Conservation (phyloP, 64 coral and sea anemone genomes). For the Anthopleura sola region DNA sequence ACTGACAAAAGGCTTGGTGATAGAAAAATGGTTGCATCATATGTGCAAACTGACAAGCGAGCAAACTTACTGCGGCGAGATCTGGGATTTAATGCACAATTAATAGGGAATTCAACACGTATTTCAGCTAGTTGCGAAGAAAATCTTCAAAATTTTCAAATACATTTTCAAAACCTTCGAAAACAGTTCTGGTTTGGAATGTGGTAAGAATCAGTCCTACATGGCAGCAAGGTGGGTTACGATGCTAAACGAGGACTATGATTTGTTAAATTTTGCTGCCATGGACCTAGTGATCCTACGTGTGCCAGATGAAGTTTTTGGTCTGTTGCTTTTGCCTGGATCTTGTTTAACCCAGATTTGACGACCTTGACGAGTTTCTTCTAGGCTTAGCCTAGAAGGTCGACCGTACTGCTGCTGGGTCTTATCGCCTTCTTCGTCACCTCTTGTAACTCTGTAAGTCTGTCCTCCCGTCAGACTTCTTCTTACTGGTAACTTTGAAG, state of each 20-base stretch:
- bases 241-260: not conserved
- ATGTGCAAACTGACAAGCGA: too few species aligned
- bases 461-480: not conserved
- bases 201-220: too few species aligned
- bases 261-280: constrained; percentile 10
- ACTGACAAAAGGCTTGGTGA: too few species aligned
- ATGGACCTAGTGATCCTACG: not conserved
- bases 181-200: too few species aligned
- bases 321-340: not conserved
- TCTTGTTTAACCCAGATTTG: not conserved
- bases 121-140: too few species aligned
- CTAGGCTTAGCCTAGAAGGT: not conserved
- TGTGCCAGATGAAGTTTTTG: not conserved
- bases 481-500: constrained; percentile 10
- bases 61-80: too few species aligned
- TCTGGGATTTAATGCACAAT: too few species aligned
- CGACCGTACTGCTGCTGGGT: not conserved
- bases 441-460: constrained; percentile 7
- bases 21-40: too few species aligned
- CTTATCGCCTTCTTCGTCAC: not conserved
- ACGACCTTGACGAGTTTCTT: not conserved
- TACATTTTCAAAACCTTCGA: too few species aligned
- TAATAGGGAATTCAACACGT: too few species aligned
- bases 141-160: too few species aligned
- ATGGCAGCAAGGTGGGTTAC: too few species aligned